A percentile compares a stretch with the other conserved stretches of the same genome.
These are phyloP conservation scores for Ylistrum balloti DNA, from an alignment of 1,140 invertebrate genomes.

Conservation along the genomic window DNA sequence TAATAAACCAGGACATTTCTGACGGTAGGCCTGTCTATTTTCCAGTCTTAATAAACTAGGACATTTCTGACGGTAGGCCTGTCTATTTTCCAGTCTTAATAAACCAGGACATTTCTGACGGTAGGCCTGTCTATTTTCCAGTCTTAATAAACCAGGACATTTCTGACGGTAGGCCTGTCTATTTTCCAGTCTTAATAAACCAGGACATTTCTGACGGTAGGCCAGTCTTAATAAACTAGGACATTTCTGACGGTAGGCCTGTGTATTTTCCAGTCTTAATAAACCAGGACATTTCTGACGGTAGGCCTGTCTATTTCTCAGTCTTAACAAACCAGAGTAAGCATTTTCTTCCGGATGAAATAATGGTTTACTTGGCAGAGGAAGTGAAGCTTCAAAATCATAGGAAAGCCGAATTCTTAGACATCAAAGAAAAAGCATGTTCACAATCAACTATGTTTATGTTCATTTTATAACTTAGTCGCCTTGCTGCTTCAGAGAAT, in stretches of 20 bases:
- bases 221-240: neutral
- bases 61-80: no score
- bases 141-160: neutral
- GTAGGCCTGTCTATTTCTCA: no score
- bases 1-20: neutral
- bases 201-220: no score
- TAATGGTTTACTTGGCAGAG: neutral
- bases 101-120: neutral
- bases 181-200: neutral
- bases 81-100: neutral
- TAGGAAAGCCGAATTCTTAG: no score
- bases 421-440: no score
- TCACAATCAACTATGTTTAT: no score
- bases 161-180: neutral
- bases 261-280: neutral
- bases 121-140: neutral
- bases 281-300: no score
- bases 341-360: neutral
- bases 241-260: no score
- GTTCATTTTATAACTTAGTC: no score
- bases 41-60: neutral
- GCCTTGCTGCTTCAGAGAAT: no score
- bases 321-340: no score
- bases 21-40: neutral
- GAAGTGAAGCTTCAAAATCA: neutral